Evolutionary conservation across 2,888 invertebrate species (phyloP).

Genomic region (Dryadula phaetusa): DNA sequence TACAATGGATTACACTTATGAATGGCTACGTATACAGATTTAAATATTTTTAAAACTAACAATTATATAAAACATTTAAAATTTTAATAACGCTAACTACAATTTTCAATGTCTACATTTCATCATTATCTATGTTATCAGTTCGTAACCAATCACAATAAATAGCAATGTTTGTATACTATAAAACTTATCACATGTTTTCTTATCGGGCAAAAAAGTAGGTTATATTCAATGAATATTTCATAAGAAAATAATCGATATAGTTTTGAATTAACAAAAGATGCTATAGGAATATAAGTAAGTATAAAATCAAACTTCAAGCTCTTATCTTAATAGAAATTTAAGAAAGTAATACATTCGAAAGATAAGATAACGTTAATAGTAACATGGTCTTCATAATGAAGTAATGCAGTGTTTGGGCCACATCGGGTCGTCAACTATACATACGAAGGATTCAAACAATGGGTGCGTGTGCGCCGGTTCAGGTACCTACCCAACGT

Average conservation of each 20-base stretch:
- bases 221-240: slow-evolving; percentile 42
- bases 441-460: slow-evolving; percentile 22
- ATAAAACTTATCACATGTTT: slow-evolving; percentile 28
- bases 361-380: slow-evolving; percentile 14
- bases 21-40: not conserved
- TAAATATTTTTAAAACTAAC: no score
- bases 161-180: slow-evolving; percentile 10
- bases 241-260: slow-evolving; percentile 41
- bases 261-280: not conserved
- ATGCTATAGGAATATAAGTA: not conserved
- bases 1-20: not conserved
- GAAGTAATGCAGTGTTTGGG: slow-evolving; percentile 1
- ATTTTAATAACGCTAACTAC: not conserved
- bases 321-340: slow-evolving; percentile 4
- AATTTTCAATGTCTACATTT: not conserved
- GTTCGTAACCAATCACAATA: slow-evolving; percentile 8
- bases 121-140: slow-evolving; percentile 8
- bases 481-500: slow-evolving; percentile 34
- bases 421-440: not conserved
- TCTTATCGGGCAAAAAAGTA: slow-evolving; percentile 48
- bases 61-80: no score
- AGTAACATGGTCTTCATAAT: not conserved
- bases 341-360: not conserved
- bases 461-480: slow-evolving; percentile 31
- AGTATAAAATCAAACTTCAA: not conserved